phyloP scores from a whole-genome alignment of 2,888 invertebrate species.

The Drosophila mayaguana region DNA sequence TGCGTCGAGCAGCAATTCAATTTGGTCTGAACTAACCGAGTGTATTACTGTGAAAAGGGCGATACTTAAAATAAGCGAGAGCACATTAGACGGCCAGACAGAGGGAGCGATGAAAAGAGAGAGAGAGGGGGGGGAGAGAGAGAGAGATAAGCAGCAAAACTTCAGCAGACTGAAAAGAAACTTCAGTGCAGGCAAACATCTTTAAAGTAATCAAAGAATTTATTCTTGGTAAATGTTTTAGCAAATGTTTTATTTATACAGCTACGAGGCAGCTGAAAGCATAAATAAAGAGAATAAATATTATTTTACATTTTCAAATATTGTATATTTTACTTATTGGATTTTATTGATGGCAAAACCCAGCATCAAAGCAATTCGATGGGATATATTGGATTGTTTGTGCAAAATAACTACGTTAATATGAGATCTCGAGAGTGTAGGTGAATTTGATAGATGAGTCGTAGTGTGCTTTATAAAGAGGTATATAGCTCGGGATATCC shows the following conservation, averaged over 20 bases:
- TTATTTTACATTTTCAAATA: slow-evolving; percentile 1
- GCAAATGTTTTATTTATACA: slow-evolving; percentile 5
- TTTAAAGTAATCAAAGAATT: slow-evolving; percentile 23
- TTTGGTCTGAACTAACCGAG: slow-evolving; percentile 64
- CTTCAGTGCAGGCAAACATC: slow-evolving; percentile 13
- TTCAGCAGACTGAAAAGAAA: slow-evolving; percentile 5
- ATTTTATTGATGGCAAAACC: neutral
- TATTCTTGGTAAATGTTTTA: slow-evolving; percentile 1
- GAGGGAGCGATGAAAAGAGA: neutral
- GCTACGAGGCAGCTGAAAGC: neutral
- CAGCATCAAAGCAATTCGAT: neutral
- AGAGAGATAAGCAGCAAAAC: slow-evolving; percentile 17
- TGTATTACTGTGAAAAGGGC: slow-evolving; percentile 40
- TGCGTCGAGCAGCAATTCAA: slow-evolving; percentile 66
- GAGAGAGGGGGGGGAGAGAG: neutral
- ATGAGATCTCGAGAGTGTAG: too few species aligned
- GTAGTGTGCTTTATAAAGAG: too few species aligned
- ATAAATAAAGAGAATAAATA: slow-evolving; percentile 10
- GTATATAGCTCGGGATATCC: neutral
- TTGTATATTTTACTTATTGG: neutral
- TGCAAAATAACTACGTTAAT: too few species aligned
- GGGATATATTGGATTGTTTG: neutral
- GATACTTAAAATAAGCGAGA: slow-evolving; percentile 32
- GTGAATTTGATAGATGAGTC: too few species aligned
- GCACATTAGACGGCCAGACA: slow-evolving; percentile 6